These are phyloP conservation scores for Sitophilus oryzae DNA, from an alignment of 1,140 invertebrate species.

Conservation along the genomic window DNA sequence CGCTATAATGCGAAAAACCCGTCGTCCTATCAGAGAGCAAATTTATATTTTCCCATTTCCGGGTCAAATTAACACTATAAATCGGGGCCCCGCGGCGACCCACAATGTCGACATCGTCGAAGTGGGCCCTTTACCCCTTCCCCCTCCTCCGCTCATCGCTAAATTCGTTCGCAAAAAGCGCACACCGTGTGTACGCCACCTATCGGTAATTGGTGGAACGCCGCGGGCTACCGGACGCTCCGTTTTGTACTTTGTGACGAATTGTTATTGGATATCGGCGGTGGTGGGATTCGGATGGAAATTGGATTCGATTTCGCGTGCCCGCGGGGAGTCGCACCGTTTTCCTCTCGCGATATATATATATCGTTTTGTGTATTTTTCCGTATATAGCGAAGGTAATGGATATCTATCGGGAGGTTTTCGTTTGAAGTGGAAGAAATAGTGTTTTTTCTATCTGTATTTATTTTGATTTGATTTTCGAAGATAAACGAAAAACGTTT, in stretches of 20 bases:
- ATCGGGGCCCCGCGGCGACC: constrained; percentile 10
- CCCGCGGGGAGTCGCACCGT: not conserved
- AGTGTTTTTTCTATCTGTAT: no score
- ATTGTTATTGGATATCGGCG: constrained; percentile 18
- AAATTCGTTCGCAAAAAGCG: constrained; percentile 11
- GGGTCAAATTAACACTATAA: constrained; percentile 18
- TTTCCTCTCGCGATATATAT: no score
- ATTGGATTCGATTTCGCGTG: not conserved
- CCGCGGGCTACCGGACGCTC: constrained; percentile 10
- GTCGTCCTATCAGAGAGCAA: not conserved
- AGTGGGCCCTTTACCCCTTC: constrained; percentile 9
- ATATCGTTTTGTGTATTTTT: no score
- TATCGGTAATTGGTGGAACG: constrained; percentile 14
- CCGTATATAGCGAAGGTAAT: no score
- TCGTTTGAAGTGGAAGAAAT: no score
- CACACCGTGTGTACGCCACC: constrained; percentile 10
- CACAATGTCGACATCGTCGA: constrained; percentile 9
- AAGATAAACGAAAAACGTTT: no score
- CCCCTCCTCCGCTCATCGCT: constrained; percentile 12
- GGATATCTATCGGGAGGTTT: no score
- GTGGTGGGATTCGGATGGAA: not conserved
- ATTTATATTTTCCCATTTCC: constrained; percentile 5
- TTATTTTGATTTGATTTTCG: no score
- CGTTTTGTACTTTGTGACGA: constrained; percentile 24
- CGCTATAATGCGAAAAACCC: not conserved